Evolutionary conservation across 2,797 vertebrate species (phyloP), one percentile per base, ranked within the genome.

Genomic region (Scyliorhinus canicula): DNA sequence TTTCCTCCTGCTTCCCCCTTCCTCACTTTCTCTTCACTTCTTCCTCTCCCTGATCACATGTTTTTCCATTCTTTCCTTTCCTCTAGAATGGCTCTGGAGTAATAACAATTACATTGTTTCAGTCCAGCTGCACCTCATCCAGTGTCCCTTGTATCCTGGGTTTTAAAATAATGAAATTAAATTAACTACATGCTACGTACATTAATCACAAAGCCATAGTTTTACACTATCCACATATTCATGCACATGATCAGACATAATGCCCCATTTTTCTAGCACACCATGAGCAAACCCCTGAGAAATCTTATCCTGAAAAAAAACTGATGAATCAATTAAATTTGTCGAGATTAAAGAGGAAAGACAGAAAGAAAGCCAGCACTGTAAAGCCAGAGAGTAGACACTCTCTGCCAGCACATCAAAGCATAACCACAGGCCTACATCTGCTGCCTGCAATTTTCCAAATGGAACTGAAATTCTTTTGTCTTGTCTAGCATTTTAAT

Each of bases 301-400:
- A 90, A 60, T 60, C 35, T 90, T 5, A 14, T n/a, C 55, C 7
- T 60, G 57, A 57, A 57, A 88, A 31, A 35, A 90, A 90, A n/a
- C 35, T 60, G 86, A 90, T 9, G 55, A 60, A 31, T 90, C 35
- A 90, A 90, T 90, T 60, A 90, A 90, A 90, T 40, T 90, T 60
- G 86, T 4, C 40, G 55, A 40, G 35, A 90, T 90, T 90, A 90
- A 90, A 90, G 86, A 60, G n/a, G n/a, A 90, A 86, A 60, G 19
- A 21, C 35, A 19, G 57, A 11, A n/a, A n/a, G 31, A n/a, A 55
- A 88, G 28, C 50, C 85, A 57, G 85, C 4, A 88, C 85, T n/a
- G 55, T 60, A 60, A 90, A 90, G 35, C 40, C 35, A 60, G 57
- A n/a, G 14, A n/a, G 55, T 35, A n/a, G 55, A 60, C 57, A 60